Base-by-base conservation (phyloP, 2,888 invertebrate genomes). In the Molanna angustata region DNA sequence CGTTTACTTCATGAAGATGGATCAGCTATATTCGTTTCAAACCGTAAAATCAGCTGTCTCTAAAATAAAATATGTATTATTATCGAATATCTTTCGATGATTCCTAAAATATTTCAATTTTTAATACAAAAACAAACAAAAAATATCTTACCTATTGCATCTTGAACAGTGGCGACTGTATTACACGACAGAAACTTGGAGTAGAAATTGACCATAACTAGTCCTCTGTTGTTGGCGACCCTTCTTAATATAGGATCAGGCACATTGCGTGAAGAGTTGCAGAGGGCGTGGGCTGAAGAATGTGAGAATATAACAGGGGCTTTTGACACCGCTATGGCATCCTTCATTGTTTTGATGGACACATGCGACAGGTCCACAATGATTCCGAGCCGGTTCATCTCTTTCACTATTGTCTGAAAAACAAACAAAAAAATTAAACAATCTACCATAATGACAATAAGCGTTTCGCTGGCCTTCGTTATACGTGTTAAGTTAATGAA, bases 321-420 rank as follows among this genome's bases (percentile, higher is more conserved):
- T 64, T 84, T 83, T 22, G 87, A 85, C 55, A 84, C 83, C 19
- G 83, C 80, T 35, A 93, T 72, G 16, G 88, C 87, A 67, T 88
- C 89, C 42, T 83, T 78, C 91, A 91, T 91, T 19, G 90, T 90
- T 49, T 84, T 80, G 33, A 80, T 80, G 4, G 90, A 88, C 47
- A 90, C 90, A 71, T 92, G 89, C 4, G 88, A 87, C 61, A 90
- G 71, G 69, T 93, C 92, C 59, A 92, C 88, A 69, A 92, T 80
- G 89, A 92, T 92, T 19, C 92, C 92, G 56, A 92, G 76, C 2
- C 91, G 83, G 74, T 92, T 92, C 91, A 92, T 91, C 74, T 92
- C 92, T 64, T 83, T 84, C 59, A 91, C 84, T 63, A 91, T 84
- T 64, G 83, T 82, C 86, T 87, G 73, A 57, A 73, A 73, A 43